A percentile compares a stretch with the other conserved stretches of the same genome.
Conservation (phyloP, 2,797 vertebrate genomes). For the Acomys russatus region DNA sequence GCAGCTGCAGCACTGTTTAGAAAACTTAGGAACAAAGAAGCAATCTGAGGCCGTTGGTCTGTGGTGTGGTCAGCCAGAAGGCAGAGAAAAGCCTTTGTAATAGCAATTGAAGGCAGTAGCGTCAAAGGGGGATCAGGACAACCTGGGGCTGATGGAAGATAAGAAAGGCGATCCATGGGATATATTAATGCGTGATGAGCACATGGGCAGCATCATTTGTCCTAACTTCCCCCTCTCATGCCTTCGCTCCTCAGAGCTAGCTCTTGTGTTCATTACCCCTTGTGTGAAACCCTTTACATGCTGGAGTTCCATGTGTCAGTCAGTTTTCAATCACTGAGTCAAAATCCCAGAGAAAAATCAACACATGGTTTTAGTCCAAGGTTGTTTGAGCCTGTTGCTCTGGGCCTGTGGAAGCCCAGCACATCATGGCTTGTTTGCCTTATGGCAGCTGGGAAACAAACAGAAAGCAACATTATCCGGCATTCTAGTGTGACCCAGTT, state of each 20-base stretch:
- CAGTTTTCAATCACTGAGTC: not conserved
- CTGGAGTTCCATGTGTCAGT: not conserved
- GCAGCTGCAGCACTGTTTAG: conserved; percentile 19
- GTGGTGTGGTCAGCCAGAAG: not conserved
- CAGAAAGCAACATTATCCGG: not conserved
- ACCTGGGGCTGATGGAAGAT: not conserved
- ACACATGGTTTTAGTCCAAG: not conserved
- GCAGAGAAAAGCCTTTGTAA: not conserved
- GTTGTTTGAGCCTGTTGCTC: not conserved
- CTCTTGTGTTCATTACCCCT: not conserved
- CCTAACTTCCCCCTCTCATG: not conserved
- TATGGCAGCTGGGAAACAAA: not conserved
- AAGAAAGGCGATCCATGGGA: not conserved
- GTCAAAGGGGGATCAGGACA: not conserved
- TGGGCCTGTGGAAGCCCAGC: not conserved
- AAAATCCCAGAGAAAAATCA: not conserved
- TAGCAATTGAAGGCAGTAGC: not conserved
- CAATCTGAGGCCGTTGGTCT: not conserved
- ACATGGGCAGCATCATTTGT: not conserved
- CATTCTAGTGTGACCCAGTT: not conserved
- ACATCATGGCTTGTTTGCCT: not conserved
- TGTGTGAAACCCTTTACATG: not conserved
- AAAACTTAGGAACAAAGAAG: conserved; percentile 53
- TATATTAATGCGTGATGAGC: not conserved
- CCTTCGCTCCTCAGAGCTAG: not conserved